Conservation (phyloP, 2,113 vertebrate species). For the Pagrus major region DNA sequence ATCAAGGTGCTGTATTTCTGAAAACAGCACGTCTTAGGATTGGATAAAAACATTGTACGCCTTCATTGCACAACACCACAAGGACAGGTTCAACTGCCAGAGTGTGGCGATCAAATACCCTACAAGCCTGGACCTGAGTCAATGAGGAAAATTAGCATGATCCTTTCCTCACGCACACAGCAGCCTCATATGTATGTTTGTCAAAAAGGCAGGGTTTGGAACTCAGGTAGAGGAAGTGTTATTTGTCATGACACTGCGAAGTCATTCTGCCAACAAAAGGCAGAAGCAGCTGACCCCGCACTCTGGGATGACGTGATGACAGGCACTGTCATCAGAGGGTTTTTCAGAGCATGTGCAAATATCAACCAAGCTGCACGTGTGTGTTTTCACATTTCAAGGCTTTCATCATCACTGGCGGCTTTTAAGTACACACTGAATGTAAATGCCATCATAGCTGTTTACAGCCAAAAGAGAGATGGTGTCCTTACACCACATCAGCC, state of each 20-base stretch:
- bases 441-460: constrained; percentile 37
- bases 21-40: not conserved
- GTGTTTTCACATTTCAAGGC: constrained; percentile 3
- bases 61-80: constrained; percentile 20
- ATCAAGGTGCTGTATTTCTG: not conserved
- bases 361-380: not conserved
- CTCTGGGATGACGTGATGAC: not conserved
- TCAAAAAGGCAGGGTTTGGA: constrained; percentile 38
- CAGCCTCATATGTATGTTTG: constrained; percentile 43
- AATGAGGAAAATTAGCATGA: constrained; percentile 16
- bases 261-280: constrained; percentile 25
- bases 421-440: not conserved
- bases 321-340: not conserved
- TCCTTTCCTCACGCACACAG: not conserved
- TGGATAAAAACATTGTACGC: not conserved
- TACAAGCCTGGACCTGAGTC: constrained; percentile 62
- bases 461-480: not conserved
- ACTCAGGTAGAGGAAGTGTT: not conserved
- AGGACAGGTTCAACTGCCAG: constrained; percentile 52
- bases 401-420: not conserved
- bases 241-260: not conserved
- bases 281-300: not conserved
- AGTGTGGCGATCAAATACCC: not conserved
- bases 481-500: not conserved
- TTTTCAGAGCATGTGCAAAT: constrained; percentile 38